Conservation (phyloP, 1,140 invertebrate species). For the Phortica variegata region DNA sequence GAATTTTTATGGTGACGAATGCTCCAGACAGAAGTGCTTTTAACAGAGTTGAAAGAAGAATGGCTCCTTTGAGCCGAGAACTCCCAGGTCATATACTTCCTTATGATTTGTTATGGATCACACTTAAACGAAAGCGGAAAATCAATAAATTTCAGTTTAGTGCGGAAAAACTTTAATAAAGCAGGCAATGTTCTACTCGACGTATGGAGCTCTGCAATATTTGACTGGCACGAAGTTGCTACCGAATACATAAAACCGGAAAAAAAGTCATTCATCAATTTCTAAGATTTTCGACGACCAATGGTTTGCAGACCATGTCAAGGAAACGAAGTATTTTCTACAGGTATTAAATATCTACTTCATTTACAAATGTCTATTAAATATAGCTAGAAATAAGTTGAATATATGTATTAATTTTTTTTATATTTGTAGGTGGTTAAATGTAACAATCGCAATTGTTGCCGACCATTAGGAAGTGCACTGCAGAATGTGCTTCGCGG, state of each 20-base stretch:
- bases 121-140: constrained; percentile 46
- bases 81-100: constrained; percentile 52
- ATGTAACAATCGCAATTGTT: not conserved
- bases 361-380: too few relatives aligned
- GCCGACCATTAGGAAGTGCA: too few relatives aligned
- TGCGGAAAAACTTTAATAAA: constrained; percentile 43
- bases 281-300: not conserved
- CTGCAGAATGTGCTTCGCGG: too few relatives aligned
- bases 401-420: not conserved
- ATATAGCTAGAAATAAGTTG: not conserved
- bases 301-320: not conserved
- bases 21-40: constrained; percentile 55
- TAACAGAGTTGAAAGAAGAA: constrained; percentile 36
- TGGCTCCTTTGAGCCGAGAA: constrained; percentile 56
- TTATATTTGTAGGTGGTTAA: not conserved
- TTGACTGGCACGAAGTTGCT: not conserved
- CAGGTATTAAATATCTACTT: too few relatives aligned
- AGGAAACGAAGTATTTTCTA: not conserved
- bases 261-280: not conserved
- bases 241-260: not conserved
- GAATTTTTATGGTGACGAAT: constrained; percentile 54
- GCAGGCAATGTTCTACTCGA: constrained; percentile 42
- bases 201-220: constrained; percentile 34
- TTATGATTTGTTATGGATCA: constrained; percentile 51
- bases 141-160: constrained; percentile 49